phyloP scores from a whole-genome alignment of 2,888 invertebrate genomes.

The Eristalis intricaria region DNA sequence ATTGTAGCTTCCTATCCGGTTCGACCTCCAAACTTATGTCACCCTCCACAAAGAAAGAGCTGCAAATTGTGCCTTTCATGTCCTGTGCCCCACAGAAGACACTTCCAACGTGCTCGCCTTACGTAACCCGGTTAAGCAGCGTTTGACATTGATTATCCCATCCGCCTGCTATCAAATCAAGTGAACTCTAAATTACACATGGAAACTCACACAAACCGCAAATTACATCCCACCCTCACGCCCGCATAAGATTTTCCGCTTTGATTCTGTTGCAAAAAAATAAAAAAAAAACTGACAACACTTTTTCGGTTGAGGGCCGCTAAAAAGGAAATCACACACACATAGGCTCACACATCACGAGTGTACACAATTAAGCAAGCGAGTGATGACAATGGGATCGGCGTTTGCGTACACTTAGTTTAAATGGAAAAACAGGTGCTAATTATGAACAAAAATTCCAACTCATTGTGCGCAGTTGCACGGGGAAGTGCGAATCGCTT shows the following conservation, averaged over 20 bases:
- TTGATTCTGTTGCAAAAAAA: not conserved
- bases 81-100: not conserved
- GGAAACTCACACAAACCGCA: not conserved
- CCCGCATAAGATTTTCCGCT: not conserved
- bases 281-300: not conserved
- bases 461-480: conserved; percentile 36
- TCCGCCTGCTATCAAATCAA: not conserved
- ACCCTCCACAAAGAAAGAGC: not conserved
- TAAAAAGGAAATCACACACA: not conserved
- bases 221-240: not conserved
- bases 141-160: not conserved
- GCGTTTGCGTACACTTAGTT: not conserved
- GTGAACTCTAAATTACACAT: not conserved
- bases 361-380: not conserved
- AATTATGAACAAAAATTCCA: not conserved
- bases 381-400: not conserved
- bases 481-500: not conserved
- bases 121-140: not conserved
- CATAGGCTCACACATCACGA: not conserved
- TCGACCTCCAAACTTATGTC: too few relatives aligned
- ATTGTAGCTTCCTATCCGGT: too few relatives aligned
- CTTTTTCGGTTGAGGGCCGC: not conserved
- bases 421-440: not conserved
- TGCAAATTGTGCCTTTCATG: not conserved
- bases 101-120: not conserved